Percentiles rank a stretch among this genome's conserved stretches.
Conservation (phyloP, 1,140 invertebrate species). For the Caenorhabditis inopinata region DNA sequence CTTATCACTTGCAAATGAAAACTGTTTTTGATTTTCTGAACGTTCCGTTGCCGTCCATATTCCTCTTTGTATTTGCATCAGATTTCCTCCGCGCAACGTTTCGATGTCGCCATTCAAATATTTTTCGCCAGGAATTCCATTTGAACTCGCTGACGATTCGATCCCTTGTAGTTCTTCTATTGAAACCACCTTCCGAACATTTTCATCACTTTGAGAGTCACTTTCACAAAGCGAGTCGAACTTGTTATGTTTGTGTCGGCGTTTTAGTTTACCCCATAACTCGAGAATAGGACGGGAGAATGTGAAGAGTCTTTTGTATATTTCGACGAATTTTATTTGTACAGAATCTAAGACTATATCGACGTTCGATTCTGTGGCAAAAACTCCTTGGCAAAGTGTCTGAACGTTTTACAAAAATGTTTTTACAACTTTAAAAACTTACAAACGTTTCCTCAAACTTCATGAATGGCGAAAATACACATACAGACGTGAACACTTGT, state of each 20-base stretch:
- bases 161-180: not conserved
- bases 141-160: not conserved
- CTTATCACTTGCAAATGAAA: conserved; percentile 34
- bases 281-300: conserved; percentile 40
- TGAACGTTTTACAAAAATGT: not conserved
- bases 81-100: not conserved
- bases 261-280: conserved; percentile 28
- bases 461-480: conserved; percentile 79
- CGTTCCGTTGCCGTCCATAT: conserved; percentile 12
- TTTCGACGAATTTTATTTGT: conserved; percentile 17
- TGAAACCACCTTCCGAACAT: not conserved
- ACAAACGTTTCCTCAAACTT: conserved; percentile 73
- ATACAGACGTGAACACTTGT: conserved; percentile 77
- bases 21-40: not conserved
- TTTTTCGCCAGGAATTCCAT: not conserved
- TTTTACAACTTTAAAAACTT: conserved; percentile 65
- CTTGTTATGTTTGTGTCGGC: conserved; percentile 21
- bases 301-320: conserved; percentile 41
- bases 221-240: conserved; percentile 14
- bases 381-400: not conserved
- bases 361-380: conserved; percentile 52
- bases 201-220: not conserved
- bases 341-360: conserved; percentile 33
- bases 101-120: not conserved
- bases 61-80: not conserved